Conservation (phyloP, 2,113 vertebrate genomes). For the Cyphomyrus discorhynchus region DNA sequence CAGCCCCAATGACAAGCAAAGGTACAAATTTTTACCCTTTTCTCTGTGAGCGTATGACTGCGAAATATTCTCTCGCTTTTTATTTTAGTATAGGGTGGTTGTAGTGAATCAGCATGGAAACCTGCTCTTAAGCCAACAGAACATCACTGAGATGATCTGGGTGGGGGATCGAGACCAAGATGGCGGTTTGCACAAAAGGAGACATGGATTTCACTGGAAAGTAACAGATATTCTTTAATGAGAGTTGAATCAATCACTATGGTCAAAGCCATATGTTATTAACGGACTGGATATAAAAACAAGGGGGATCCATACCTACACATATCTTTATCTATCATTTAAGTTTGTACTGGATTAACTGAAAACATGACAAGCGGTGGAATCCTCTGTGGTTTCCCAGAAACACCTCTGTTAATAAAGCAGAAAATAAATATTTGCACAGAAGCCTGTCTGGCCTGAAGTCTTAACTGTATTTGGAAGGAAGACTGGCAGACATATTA, state of each 20-base stretch:
- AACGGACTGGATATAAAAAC: background rate
- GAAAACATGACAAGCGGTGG: background rate
- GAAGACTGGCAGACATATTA: slow-evolving; percentile 43
- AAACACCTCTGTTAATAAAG: slow-evolving; percentile 51
- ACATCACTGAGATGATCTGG: background rate
- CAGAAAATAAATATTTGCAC: slow-evolving; percentile 52
- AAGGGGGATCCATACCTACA: background rate
- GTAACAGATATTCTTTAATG: background rate
- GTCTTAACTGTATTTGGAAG: slow-evolving; percentile 48
- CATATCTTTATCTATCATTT: background rate
- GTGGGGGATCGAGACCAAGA: background rate
- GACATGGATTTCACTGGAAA: background rate
- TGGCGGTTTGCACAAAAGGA: background rate
- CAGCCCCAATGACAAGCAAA: too few relatives aligned
- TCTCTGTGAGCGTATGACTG: background rate
- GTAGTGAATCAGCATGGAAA: background rate
- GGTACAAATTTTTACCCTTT: too few relatives aligned
- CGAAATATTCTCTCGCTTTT: background rate
- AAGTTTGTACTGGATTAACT: background rate
- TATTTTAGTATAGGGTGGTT: background rate
- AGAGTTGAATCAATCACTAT: background rate
- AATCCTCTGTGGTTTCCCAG: background rate
- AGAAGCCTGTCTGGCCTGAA: slow-evolving; percentile 37
- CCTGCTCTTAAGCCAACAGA: background rate
- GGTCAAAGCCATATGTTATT: background rate